Evolutionary conservation across 2,797 vertebrate species (phyloP).

Genomic region (Platalea minor): DNA sequence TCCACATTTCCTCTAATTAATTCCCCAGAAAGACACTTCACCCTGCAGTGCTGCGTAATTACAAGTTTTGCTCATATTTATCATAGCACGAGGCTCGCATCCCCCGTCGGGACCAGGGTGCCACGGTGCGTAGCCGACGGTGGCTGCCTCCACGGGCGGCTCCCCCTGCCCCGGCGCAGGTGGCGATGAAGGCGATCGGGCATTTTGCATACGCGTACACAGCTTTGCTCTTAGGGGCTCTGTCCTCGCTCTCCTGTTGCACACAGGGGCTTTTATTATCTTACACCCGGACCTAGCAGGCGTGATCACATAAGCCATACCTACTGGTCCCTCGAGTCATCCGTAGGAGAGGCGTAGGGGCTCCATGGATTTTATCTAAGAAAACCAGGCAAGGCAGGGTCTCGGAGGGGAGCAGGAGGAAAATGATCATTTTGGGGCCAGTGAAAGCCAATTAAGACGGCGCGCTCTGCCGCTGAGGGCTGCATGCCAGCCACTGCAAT

Average conservation of each 20-base stretch:
- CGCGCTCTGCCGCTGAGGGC: rapidly evolving
- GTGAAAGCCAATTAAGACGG: rapidly evolving
- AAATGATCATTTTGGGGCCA: not conserved
- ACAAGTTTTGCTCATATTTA: rapidly evolving
- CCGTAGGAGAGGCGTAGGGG: rapidly evolving
- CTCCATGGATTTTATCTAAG: not conserved
- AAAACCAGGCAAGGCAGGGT: not conserved
- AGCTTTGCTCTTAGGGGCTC: not conserved
- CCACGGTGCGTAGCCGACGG: rapidly evolving
- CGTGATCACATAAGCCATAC: rapidly evolving
- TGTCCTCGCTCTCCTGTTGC: rapidly evolving
- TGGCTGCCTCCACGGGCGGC: not conserved
- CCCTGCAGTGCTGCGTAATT: not conserved
- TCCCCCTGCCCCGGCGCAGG: not conserved
- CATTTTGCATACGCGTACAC: rapidly evolving
- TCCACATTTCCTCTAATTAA: not conserved
- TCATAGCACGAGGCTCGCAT: rapidly evolving
- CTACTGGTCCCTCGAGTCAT: rapidly evolving
- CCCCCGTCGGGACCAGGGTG: rapidly evolving
- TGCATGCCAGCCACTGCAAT: rapidly evolving
- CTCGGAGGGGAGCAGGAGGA: not conserved
- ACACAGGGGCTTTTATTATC: rapidly evolving
- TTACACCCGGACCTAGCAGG: not conserved
- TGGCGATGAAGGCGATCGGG: rapidly evolving
- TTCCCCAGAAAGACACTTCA: not conserved